Base-by-base conservation (phyloP, 2,797 vertebrate species). In the Adelosebastes latens region DNA sequence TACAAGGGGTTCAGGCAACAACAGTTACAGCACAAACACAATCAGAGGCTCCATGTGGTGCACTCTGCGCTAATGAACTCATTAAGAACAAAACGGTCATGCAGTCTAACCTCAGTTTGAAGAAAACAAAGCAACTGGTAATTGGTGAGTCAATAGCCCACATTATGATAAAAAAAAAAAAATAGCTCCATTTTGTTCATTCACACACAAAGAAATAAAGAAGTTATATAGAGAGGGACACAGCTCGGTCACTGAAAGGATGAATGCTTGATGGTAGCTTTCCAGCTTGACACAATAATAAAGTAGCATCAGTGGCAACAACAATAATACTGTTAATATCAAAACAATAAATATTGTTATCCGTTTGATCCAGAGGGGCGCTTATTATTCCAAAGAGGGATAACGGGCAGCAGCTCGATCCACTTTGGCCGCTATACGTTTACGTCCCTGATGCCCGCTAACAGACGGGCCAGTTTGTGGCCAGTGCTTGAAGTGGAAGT, bases 31-130 rank as follows among this genome's bases (percentile, higher is more conserved):
- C 20, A 52, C 18, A n/a, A 68, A 78, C 53, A n/a, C 39, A 52
- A 29, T 72, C 52, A 59, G 4, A 31, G 25, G 25, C 31, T 34
- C 34, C 20, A 4, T 32, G 53, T 58, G 18, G n/a, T 14, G 55
- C 29, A 32, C 70, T 73, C 11, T 42, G 18, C 12, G 52, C 56
- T 72, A 61, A 75, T 72, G 34, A 80, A 24, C 34, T 62, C 74
- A 67, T 66, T 73, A 58, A 24, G 49, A 72, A 61, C 4, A 11
- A 36, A 72, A 18, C 3, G 2, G 53, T 27, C 29, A 10, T 22
- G 49, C 42, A 66, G 60, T 60, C 20, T 68, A 56, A 61, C 42
- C 64, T 42, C 31, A 65, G 11, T n/a, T 3, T 55, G 52, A 68
- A 42, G 27, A 46, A 80, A 60, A 80, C 63, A 65, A 65, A 73